Evolutionary conservation across 2,113 vertebrate genomes (phyloP), one percentile per base, ranked within the genome.

Genomic region (Ciconia maguari): DNA sequence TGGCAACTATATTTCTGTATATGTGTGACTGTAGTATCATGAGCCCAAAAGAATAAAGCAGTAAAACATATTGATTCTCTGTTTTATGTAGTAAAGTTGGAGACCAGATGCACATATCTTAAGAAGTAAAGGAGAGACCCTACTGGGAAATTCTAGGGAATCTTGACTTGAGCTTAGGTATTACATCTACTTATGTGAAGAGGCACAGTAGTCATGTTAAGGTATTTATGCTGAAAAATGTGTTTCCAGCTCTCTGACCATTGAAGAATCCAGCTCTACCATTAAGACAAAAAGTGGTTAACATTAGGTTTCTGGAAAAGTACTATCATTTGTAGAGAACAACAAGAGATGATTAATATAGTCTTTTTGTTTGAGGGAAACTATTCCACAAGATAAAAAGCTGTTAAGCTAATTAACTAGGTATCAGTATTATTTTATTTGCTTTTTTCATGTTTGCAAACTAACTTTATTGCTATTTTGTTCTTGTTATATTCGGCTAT

Each of bases 361-460:
- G 75, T 93, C 55, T 94, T 97, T 97, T 96, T 97, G 92, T 97
- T 96, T 93, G 36, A 95, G 71, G 54, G 82, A 96, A 98, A 75
- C 84, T 96, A 94, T 97, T 97, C 55, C 71, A 85, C 70, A 96
- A 96, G 91, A 96, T 96, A 97, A 97, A 98, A 94, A 58, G 58
- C 81, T 94, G 88, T 97, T 81, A 85, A 97, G 77, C 93, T 97
- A 97, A 96, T 97, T 97, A 97, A 95, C 88, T 96, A 92, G 88
- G 60, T 97, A 97, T 96, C 92, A 89, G 90, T 96, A 96, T 97
- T 96, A 93, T 97, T 98, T 98, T 97, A 95, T 95, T 98, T 97
- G 82, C 10, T 48, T 96, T 97, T 90, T 97, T 95, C 83, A 65
- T 91, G 61, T 97, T 97, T 96, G 90, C 83, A 96, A 96, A 96